Evolutionary conservation across 2,113 vertebrate species (phyloP).

Genomic region (Alouatta palliata): DNA sequence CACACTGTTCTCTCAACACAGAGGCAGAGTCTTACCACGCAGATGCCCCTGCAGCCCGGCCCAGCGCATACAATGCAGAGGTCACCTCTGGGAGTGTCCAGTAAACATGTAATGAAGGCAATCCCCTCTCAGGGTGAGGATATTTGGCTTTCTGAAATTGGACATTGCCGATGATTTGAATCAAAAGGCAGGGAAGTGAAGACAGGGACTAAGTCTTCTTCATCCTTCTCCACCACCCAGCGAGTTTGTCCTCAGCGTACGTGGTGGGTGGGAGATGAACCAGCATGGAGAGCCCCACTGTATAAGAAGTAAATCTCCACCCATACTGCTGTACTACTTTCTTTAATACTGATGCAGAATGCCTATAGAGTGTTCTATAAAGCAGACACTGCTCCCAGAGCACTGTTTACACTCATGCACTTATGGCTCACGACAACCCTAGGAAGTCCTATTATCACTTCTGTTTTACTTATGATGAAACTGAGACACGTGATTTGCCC

Average conservation of each 20-base stretch:
- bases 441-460: not conserved
- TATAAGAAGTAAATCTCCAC: too few species aligned
- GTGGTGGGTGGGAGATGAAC: not conserved
- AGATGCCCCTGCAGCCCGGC: not conserved
- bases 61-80: not conserved
- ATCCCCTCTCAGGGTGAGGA: not conserved
- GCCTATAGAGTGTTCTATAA: accelerated
- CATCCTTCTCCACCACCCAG: not conserved
- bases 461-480: not conserved
- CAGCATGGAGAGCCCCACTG: not conserved
- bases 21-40: not conserved
- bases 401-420: not conserved
- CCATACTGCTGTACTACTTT: accelerated
- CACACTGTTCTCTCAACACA: accelerated
- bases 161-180: not conserved
- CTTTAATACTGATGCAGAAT: accelerated
- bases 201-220: not conserved
- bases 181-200: too few species aligned
- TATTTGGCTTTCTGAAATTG: not conserved
- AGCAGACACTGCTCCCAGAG: not conserved
- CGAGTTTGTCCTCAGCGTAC: not conserved
- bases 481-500: not conserved
- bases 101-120: accelerated
- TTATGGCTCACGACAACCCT: not conserved
- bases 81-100: not conserved